Evolutionary conservation across 2,888 invertebrate genomes (phyloP).

Genomic region (Nemotelus pantherinus): DNA sequence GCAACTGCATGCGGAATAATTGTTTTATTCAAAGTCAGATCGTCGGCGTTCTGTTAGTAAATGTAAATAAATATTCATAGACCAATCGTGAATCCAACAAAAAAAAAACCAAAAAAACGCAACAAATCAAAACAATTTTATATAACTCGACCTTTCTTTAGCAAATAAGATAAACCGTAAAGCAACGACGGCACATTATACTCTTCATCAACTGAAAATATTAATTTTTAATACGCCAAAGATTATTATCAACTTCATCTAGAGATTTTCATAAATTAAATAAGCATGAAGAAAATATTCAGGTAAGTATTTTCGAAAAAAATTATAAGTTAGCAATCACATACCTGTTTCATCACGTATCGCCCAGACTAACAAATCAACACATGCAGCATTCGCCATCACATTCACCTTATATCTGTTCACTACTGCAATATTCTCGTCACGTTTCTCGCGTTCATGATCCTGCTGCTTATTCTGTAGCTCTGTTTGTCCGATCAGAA

Average conservation of each 20-base stretch:
- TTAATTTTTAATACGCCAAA: constrained; percentile 52
- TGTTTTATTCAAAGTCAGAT: too few relatives aligned
- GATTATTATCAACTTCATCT: constrained; percentile 12
- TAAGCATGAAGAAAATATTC: constrained; percentile 11
- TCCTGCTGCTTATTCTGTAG: constrained; percentile 87
- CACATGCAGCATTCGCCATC: constrained; percentile 96
- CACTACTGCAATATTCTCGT: constrained; percentile 81
- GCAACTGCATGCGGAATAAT: too few relatives aligned
- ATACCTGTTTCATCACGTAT: constrained; percentile 95
- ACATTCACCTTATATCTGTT: constrained; percentile 95
- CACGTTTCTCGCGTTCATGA: constrained; percentile 83
- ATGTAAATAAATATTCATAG: background rate
- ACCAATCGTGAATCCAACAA: background rate
- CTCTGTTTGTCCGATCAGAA: constrained; percentile 92
- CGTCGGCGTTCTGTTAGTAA: too few relatives aligned
- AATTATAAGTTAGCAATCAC: constrained; percentile 46
- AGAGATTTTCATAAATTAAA: constrained; percentile 3
- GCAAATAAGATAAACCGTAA: constrained; percentile 76
- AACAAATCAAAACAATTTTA: constrained; percentile 8
- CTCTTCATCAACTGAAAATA: constrained; percentile 75
- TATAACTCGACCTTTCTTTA: constrained; percentile 59
- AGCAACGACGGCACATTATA: constrained; percentile 78
- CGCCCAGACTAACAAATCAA: constrained; percentile 97
- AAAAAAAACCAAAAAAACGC: constrained; percentile 18
- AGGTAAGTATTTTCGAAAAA: background rate